phyloP scores from a whole-genome alignment of 2,797 vertebrate genomes.

The Hozukius guyotensis region DNA sequence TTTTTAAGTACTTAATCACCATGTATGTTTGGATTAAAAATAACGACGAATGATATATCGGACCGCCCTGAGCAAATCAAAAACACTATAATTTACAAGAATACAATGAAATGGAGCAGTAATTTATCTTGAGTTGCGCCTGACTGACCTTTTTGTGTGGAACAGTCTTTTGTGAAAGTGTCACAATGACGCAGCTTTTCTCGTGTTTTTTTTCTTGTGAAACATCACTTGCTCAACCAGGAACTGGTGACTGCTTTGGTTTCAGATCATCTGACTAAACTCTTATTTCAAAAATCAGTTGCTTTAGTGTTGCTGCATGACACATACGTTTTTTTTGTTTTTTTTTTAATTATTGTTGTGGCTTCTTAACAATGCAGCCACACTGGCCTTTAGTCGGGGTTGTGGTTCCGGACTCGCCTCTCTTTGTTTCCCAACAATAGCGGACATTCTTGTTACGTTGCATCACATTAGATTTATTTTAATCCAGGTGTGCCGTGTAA shows the following conservation, averaged over 20 bases:
- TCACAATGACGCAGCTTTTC: neutral
- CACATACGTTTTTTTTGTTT: neutral
- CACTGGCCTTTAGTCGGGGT: neutral
- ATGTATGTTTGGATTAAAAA: neutral
- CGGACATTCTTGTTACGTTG: neutral
- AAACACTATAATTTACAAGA: neutral
- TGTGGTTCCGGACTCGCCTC: neutral
- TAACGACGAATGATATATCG: neutral
- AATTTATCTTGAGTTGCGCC: neutral
- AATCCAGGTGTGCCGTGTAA: neutral
- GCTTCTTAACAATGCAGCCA: neutral
- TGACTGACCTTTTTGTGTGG: neutral
- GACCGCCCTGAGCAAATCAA: neutral
- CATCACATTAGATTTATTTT: neutral
- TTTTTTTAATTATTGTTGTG: neutral
- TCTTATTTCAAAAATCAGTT: neutral
- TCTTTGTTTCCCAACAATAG: neutral
- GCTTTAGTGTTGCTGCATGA: neutral
- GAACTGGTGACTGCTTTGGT: constrained; percentile 12
- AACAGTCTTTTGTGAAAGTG: neutral
- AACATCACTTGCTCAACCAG: neutral
- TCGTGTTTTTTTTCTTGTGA: constrained; percentile 21
- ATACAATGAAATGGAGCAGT: neutral
- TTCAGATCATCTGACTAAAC: constrained; percentile 26
- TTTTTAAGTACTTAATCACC: neutral